Evolutionary conservation across 2,797 vertebrate species (phyloP).

Genomic region (Champsocephalus gunnari): DNA sequence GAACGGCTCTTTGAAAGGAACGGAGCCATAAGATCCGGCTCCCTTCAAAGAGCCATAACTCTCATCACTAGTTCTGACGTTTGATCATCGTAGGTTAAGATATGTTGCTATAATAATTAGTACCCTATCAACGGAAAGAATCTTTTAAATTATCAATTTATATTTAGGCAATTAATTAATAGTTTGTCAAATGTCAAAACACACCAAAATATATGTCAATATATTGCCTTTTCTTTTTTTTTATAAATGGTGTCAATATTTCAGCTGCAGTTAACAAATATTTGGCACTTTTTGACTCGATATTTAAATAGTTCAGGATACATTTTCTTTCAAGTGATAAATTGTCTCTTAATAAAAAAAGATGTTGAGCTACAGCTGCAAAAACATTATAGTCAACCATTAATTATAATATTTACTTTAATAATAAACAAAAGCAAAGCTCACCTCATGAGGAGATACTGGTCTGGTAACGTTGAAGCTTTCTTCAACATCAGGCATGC

Average conservation of each 20-base stretch:
- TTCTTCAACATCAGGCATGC: conserved; percentile 97
- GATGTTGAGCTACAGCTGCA: neutral
- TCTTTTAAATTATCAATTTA: neutral
- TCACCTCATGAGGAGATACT: conserved; percentile 97
- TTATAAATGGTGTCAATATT: neutral
- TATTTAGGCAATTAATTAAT: neutral
- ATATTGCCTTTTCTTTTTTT: neutral
- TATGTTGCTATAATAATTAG: neutral
- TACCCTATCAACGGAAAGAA: neutral
- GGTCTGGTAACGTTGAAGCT: conserved; percentile 98
- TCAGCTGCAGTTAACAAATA: neutral
- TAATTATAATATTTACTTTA: neutral
- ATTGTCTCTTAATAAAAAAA: neutral
- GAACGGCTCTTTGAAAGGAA: no score
- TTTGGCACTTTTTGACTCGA: neutral
- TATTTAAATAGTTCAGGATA: neutral
- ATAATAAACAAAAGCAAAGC: neutral
- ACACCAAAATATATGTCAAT: neutral
- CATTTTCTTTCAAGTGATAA: neutral
- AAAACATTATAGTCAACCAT: neutral
- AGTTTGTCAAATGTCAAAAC: neutral
- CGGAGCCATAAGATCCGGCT: no score
- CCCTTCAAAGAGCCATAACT: no score
- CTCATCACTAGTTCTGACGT: neutral
- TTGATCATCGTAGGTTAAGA: neutral